Evolutionary conservation across 2,797 vertebrate genomes (phyloP).

Genomic region (Pangasius djambal): DNA sequence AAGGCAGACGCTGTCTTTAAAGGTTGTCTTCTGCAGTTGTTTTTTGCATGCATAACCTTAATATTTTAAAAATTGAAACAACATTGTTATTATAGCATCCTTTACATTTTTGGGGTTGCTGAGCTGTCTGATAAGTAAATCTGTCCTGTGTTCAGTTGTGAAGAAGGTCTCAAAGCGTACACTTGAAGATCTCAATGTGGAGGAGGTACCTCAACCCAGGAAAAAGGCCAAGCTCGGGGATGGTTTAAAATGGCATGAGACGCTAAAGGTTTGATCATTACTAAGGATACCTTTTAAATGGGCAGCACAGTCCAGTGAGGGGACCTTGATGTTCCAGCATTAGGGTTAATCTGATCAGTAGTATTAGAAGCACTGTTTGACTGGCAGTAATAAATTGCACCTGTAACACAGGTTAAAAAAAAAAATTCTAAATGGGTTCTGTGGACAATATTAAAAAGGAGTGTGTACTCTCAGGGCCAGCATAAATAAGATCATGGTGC

Average conservation of each 20-base stretch:
- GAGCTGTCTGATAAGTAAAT: not conserved
- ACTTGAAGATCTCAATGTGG: conserved; percentile 70
- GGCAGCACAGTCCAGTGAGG: not conserved
- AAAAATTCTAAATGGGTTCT: not conserved
- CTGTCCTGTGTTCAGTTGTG: conserved; percentile 41
- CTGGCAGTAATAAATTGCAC: not conserved
- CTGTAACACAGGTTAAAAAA: not conserved
- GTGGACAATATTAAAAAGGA: not conserved
- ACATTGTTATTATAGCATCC: not conserved
- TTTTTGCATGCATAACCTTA: not conserved
- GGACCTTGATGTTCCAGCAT: no score
- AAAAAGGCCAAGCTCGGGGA: conserved; percentile 66
- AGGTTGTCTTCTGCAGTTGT: conserved; percentile 32
- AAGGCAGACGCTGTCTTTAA: conserved; percentile 30
- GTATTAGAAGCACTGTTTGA: not conserved
- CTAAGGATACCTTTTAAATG: not conserved
- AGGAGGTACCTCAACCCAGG: conserved; percentile 61
- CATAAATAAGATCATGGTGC: not conserved
- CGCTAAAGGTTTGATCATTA: conserved; percentile 37
- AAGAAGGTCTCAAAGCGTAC: conserved; percentile 74
- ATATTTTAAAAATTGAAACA: not conserved
- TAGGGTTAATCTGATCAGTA: not conserved
- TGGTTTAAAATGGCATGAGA: conserved; percentile 60
- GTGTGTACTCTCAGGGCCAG: not conserved
- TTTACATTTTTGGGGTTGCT: not conserved